These are phyloP conservation scores for Bibio marci DNA, from an alignment of 2,888 invertebrate genomes.

Conservation along the genomic window DNA sequence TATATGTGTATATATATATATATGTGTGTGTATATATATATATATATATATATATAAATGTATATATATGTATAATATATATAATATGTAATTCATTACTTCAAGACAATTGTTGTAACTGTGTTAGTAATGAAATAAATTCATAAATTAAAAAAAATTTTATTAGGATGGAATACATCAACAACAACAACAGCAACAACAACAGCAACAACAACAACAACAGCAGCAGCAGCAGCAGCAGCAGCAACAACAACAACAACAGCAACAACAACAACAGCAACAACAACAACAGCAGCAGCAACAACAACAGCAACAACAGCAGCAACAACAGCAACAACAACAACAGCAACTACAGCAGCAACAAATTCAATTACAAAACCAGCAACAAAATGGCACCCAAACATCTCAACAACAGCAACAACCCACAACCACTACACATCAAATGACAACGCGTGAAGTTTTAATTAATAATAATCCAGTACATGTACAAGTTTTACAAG, in stretches of 20 bases:
- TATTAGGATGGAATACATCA: too few relatives aligned
- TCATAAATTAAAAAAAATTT: too few relatives aligned
- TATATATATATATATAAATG: too few relatives aligned
- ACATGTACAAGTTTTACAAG: conserved; percentile 24
- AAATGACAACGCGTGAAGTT: conserved; percentile 26
- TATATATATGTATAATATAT: too few relatives aligned
- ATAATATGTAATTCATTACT: too few relatives aligned
- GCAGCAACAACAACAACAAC: conserved; percentile 21
- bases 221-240: conserved; percentile 21
- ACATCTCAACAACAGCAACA: conserved; percentile 15
- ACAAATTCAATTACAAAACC: conserved; percentile 13
- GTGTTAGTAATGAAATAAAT: too few relatives aligned
- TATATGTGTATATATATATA: too few relatives aligned
- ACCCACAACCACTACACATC: conserved; percentile 10
- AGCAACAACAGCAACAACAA: conserved; percentile 17
- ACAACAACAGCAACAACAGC: conserved; percentile 18
- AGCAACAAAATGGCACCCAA: too few relatives aligned
- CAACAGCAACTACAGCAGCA: conserved; percentile 19
- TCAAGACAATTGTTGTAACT: too few relatives aligned
- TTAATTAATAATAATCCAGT: conserved; percentile 30
- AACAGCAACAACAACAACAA: conserved; percentile 20
- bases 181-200: conserved; percentile 12
- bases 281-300: too few relatives aligned
- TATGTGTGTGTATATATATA: too few relatives aligned
- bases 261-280: conserved; percentile 27